A percentile compares a stretch with the other conserved stretches of the same genome.
These are phyloP conservation scores for Apoda limacodes DNA, from an alignment of 2,888 invertebrate species.

Conservation along the genomic window DNA sequence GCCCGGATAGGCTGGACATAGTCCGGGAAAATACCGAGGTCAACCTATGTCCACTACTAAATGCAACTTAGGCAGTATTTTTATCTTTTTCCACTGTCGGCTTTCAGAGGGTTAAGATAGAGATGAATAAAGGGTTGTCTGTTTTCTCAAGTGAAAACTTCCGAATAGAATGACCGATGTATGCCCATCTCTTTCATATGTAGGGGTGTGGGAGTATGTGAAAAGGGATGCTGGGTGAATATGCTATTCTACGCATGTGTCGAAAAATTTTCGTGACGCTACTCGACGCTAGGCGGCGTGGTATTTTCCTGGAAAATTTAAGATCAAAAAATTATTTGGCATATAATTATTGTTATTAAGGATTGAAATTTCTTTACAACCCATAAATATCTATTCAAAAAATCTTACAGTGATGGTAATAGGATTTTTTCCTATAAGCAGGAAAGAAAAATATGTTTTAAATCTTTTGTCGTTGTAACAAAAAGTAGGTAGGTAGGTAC, in stretches of 20 bases:
- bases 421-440: too few relatives aligned
- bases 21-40: constrained; percentile 36
- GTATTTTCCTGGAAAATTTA: too few relatives aligned
- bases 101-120: constrained; percentile 49
- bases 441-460: too few relatives aligned
- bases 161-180: constrained; percentile 43
- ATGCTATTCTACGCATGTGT: constrained; percentile 26
- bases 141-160: constrained; percentile 56
- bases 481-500: too few relatives aligned
- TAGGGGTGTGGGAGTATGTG: constrained; percentile 48
- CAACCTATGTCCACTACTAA: constrained; percentile 44
- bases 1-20: constrained; percentile 41
- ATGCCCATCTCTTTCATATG: constrained; percentile 59
- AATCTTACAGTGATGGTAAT: too few relatives aligned
- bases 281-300: constrained; percentile 63
- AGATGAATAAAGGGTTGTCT: constrained; percentile 57
- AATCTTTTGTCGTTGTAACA: too few relatives aligned
- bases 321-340: too few relatives aligned
- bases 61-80: too few relatives aligned
- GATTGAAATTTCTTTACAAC: too few relatives aligned
- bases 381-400: too few relatives aligned
- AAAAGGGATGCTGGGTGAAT: constrained; percentile 50
- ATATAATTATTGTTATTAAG: too few relatives aligned
- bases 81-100: too few relatives aligned
- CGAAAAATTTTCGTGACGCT: constrained; percentile 38